Evolutionary conservation across 2,888 invertebrate genomes (phyloP), one percentile per base, ranked within the genome.

Genomic region (Griposia aprilina): DNA sequence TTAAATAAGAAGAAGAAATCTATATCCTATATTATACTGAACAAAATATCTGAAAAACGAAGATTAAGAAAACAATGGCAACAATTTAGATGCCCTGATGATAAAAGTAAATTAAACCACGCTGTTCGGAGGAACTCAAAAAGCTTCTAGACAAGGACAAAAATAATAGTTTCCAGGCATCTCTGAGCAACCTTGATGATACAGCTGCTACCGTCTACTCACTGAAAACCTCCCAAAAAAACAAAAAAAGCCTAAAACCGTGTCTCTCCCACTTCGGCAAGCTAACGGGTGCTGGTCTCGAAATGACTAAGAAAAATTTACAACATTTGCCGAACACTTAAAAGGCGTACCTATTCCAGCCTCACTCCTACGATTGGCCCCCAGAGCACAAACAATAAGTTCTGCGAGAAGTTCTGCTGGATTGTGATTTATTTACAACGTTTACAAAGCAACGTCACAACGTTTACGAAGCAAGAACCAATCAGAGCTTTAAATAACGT

Each of bases 31-130:
- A 48, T 8, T 30, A 62, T 50, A 48, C 48, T 52, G 52, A 17
- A 62, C 23, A 20, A 13, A 71, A 48, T 71, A 71, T 30, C 60
- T 48, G 48, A 17, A 48, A 71, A 71, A 48, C 36, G 2, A 36
- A 36, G 36, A 36, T 5, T 36, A 36, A 36, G 71, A 48, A 60
- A 71, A 23, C 26, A 26, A 60, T 60, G 60, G 30, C 71, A 60
- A 48, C 71, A 50, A 36, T 17, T 10, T 50, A 50, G n/a, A 30
- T 17, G 10, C 23, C 8, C 45, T 15, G 23, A 17, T 3, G 23
- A 23, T 48, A 57, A 57, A 68, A 68, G 8, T 15, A 36, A 36
- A 68, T 36, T 68, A 55, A 68, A 68, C 41, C 17, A 69, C 8
- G 11, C 55, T 30, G 52, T n/a, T 55, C n/a, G n/a, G 36, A 6